Evolutionary conservation across 2,797 vertebrate genomes (phyloP).

Genomic region (Botia kubotai): DNA sequence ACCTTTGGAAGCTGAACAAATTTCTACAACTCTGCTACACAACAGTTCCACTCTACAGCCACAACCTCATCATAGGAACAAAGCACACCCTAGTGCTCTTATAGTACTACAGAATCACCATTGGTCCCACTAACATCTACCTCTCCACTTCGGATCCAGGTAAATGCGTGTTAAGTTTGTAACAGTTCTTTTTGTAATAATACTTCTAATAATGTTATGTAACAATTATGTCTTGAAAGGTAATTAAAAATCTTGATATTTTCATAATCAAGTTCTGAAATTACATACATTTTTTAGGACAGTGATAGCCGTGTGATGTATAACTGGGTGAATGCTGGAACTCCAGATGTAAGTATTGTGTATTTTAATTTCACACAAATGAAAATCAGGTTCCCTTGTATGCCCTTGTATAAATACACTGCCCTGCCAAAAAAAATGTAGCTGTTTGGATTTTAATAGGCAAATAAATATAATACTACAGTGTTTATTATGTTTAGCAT

Average conservation of each 20-base stretch:
- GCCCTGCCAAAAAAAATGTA: too few species aligned
- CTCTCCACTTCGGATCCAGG: not conserved
- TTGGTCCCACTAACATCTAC: not conserved
- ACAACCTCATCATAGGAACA: slow-evolving; percentile 1
- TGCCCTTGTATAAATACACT: too few species aligned
- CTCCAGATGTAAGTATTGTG: slow-evolving; percentile 4
- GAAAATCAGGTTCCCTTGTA: not conserved
- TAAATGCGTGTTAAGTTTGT: not conserved
- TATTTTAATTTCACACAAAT: slow-evolving; percentile 9
- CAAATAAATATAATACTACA: too few species aligned
- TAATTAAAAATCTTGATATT: slow-evolving; percentile 1
- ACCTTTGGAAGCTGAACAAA: too few species aligned
- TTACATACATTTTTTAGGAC: not conserved
- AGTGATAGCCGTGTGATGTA: not conserved
- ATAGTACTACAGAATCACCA: slow-evolving; percentile 3
- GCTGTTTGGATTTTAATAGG: too few species aligned
- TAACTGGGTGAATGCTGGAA: not conserved
- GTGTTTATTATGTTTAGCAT: too few species aligned
- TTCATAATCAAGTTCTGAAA: not conserved
- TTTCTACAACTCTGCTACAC: not conserved
- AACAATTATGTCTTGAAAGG: not conserved
- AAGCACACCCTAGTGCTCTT: slow-evolving; percentile 1
- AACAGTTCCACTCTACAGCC: not conserved
- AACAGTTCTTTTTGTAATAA: not conserved
- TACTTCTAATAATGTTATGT: not conserved